Evolutionary conservation across 2,113 vertebrate species (phyloP).

Genomic region (Herpetotheres cachinnans): DNA sequence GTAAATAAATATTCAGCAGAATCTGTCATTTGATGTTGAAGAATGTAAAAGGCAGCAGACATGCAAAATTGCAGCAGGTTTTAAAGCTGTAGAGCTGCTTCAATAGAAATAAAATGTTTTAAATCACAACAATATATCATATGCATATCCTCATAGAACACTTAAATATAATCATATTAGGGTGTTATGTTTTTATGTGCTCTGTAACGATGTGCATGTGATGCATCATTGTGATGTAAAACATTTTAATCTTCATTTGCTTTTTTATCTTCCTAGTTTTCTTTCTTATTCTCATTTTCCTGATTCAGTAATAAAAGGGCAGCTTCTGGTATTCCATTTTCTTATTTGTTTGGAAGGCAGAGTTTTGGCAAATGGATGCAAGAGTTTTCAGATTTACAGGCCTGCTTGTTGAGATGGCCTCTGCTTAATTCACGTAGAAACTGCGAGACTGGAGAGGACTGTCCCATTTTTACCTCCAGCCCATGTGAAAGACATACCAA

Average conservation of each 20-base stretch:
- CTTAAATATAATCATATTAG: neutral
- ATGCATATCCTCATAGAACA: neutral
- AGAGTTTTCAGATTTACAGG: neutral
- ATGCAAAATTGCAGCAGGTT: neutral
- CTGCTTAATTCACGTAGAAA: neutral
- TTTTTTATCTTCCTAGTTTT: neutral
- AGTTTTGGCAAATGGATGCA: neutral
- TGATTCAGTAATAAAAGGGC: neutral
- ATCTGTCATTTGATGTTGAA: neutral
- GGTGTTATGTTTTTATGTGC: neutral
- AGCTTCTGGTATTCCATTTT: neutral
- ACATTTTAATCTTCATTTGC: neutral
- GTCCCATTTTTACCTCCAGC: neutral
- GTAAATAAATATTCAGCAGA: conserved; percentile 7
- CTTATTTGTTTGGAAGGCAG: neutral
- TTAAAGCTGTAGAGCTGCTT: neutral
- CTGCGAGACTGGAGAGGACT: neutral
- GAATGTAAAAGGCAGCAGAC: neutral
- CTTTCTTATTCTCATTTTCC: neutral
- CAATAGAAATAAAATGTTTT: neutral
- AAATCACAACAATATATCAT: neutral
- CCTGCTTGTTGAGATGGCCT: neutral
- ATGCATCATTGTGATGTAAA: neutral
- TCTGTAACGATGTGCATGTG: neutral
- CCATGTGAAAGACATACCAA: neutral